Conservation (phyloP, 1,140 invertebrate species). For the Acromyrmex charruanus region DNA sequence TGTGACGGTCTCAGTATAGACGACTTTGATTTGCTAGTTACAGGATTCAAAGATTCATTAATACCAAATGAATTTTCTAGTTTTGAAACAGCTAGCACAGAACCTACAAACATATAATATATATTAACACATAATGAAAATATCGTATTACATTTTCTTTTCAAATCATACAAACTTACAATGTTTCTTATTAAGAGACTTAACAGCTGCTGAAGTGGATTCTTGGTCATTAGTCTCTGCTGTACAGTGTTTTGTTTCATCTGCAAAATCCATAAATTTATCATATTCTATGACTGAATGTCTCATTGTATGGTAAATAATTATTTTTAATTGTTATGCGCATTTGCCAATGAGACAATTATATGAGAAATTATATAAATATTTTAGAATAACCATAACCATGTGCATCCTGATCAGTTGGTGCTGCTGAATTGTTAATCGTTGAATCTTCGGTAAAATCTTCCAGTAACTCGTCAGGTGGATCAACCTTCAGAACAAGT, state of each 20-base stretch:
- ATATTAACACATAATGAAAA: neutral
- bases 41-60: conserved; percentile 72
- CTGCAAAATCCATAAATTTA: conserved; percentile 45
- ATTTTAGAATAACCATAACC: conserved; percentile 57
- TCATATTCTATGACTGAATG: neutral
- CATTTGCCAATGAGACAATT: neutral
- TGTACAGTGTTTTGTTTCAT: conserved; percentile 69
- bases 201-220: conserved; percentile 64
- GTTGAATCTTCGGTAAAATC: conserved; percentile 73
- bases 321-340: neutral
- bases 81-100: conserved; percentile 77
- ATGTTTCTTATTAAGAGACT: conserved; percentile 67
- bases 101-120: conserved; percentile 67
- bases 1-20: conserved; percentile 81
- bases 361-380: neutral
- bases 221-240: conserved; percentile 75
- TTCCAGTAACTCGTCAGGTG: conserved; percentile 79
- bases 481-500: conserved; percentile 81
- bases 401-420: neutral
- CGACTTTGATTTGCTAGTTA: conserved; percentile 75
- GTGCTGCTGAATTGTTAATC: conserved; percentile 73
- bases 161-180: conserved; percentile 60
- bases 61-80: conserved; percentile 79
- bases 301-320: conserved; percentile 27
- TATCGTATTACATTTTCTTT: neutral